Conservation (phyloP, 2,113 vertebrate species). For the Neodon shergylaensis region DNA sequence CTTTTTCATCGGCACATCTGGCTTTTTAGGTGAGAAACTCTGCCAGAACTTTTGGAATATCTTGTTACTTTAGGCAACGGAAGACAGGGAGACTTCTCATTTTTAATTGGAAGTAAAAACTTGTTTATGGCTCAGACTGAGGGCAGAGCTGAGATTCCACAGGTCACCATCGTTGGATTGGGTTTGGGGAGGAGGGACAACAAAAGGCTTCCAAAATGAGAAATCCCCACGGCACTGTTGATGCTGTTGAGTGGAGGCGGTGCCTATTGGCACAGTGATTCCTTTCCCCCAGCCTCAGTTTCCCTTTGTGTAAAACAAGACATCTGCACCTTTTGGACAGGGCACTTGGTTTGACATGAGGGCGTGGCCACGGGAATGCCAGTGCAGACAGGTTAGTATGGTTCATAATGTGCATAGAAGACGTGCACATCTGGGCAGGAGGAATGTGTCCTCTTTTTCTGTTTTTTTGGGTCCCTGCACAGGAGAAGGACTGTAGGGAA, state of each 20-base stretch:
- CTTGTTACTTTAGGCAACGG: slow-evolving; percentile 68
- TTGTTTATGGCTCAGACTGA: slow-evolving; percentile 42
- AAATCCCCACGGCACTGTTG: not conserved
- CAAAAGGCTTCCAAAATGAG: slow-evolving; percentile 51
- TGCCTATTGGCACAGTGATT: not conserved
- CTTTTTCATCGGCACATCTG: slow-evolving; percentile 67
- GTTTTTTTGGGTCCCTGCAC: not conserved
- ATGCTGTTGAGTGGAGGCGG: not conserved
- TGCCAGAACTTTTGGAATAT: slow-evolving; percentile 69
- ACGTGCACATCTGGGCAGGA: not conserved
- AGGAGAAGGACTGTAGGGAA: not conserved
- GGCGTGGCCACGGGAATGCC: not conserved
- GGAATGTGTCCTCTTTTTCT: not conserved
- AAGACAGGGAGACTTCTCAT: slow-evolving; percentile 60
- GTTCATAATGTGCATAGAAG: too few relatives aligned
- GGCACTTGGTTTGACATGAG: not conserved
- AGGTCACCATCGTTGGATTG: not conserved
- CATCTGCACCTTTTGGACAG: not conserved
- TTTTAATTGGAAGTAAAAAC: slow-evolving; percentile 72
- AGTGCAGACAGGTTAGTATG: not conserved
- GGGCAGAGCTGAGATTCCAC: slow-evolving; percentile 52
- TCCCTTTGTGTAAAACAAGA: slow-evolving; percentile 24
- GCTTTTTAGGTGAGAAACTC: slow-evolving; percentile 65
- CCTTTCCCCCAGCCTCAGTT: slow-evolving; percentile 7
- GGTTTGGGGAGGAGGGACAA: slow-evolving; percentile 26